Conservation (phyloP, 64 coral and sea anemone genomes). For the Platygyra sinensis region DNA sequence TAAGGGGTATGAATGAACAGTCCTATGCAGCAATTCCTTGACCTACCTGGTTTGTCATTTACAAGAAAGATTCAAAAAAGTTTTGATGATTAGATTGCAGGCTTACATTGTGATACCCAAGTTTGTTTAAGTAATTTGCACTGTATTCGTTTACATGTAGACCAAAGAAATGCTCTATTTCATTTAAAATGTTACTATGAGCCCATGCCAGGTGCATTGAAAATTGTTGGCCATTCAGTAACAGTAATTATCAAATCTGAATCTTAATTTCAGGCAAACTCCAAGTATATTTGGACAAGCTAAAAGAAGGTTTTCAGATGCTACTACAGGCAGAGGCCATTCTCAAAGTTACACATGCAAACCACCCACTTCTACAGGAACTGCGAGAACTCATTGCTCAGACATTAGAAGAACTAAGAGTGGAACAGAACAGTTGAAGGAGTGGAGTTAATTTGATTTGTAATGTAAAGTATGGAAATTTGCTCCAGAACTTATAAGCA, state of each 20-base stretch:
- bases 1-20: too few relatives aligned
- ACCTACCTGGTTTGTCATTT: too few relatives aligned
- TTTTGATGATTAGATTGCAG: too few relatives aligned
- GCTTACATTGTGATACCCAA: too few relatives aligned
- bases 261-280: slow-evolving; percentile 52
- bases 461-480: not conserved
- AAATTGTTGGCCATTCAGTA: too few relatives aligned
- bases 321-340: slow-evolving; percentile 43
- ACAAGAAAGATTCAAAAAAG: too few relatives aligned
- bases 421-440: slow-evolving; percentile 7
- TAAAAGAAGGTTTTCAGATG: slow-evolving; percentile 39
- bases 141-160: too few relatives aligned
- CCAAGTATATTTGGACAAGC: slow-evolving; percentile 59
- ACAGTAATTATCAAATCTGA: not conserved
- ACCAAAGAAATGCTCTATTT: too few relatives aligned
- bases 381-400: slow-evolving; percentile 40
- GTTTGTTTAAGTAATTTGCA: too few relatives aligned
- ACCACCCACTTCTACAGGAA: slow-evolving; percentile 37
- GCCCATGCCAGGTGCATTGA: too few relatives aligned
- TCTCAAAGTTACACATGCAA: slow-evolving; percentile 54
- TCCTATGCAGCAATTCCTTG: too few relatives aligned
- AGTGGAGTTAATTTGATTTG: slow-evolving; percentile 18
- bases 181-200: too few relatives aligned
- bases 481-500: not conserved
- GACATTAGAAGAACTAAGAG: slow-evolving; percentile 45